Base-by-base conservation (phyloP, 2,113 vertebrate species). In the Uria aalge region DNA sequence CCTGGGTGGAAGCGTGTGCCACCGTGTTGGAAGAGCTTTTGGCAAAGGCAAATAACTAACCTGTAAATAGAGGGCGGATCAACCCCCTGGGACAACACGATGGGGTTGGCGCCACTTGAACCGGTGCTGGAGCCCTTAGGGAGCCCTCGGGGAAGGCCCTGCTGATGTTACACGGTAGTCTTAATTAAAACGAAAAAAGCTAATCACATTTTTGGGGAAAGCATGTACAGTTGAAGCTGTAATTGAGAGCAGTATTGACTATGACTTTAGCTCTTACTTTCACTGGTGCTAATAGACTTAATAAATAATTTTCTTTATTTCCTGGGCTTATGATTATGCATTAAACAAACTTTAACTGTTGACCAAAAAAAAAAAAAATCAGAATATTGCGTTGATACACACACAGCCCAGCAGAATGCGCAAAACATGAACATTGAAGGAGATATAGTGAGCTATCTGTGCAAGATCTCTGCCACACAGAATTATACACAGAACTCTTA, bases 41-140 rank as follows among this genome's bases (percentile, higher is more conserved):
- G 23, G 62, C 27, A 45, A 29, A 76, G 15, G 32, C 47, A 56
- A 19, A 29, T 50, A 30, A 11, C 15, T 7, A 15, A 41, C 34
- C 32, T 34, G 11, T 43, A 57, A 57, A 19, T 2, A 47, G 30
- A 24, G 48, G 1, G 12, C 13, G 48, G 57, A 15, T 30, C 6
- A 45, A 4, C 13, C 34, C 34, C 13, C 14, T 12, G 71, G 62
- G 32, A 12, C 0, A 7, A 11, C 7, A 6, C 0, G 1, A 36
- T 21, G 69, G 29, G 34, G 29, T 18, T 45, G 71, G 23, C 56
- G 64, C 13, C 43, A 2, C 38, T 21, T 10, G 50, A 41, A 5
- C 10, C 8, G 36, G 7, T 30, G 5, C 6, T 29, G 76, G 40
- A 64, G 30, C 48, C 6, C 36, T 12, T 3, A n/a, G 41, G 59